Conservation (phyloP, 1,140 invertebrate species). For the Homalodisca vitripennis region DNA sequence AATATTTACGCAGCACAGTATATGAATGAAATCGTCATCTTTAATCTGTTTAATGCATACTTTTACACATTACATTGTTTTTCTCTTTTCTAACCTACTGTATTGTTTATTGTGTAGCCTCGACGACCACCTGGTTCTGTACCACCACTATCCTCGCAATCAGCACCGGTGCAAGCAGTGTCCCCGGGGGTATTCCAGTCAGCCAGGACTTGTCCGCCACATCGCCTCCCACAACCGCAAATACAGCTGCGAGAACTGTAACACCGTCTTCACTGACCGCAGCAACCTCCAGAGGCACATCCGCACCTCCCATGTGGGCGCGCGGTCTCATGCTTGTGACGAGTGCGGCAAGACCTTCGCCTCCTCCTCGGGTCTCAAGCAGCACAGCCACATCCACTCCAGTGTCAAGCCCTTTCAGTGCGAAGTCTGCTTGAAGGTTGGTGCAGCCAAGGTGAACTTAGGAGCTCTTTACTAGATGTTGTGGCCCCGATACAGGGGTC, state of each 20-base stretch:
- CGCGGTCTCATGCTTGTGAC: conserved; percentile 90
- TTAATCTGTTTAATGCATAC: no score
- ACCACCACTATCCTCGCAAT: conserved; percentile 71
- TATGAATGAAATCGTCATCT: no score
- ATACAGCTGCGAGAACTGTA: conserved; percentile 93
- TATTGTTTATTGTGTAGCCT: conserved; percentile 64
- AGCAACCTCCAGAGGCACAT: conserved; percentile 96
- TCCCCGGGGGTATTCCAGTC: conserved; percentile 77
- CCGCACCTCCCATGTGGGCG: conserved; percentile 87
- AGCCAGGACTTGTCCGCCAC: conserved; percentile 79
- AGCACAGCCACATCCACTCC: conserved; percentile 99
- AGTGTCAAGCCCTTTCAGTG: conserved; percentile 98
- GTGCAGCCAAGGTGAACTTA: conserved; percentile 32
- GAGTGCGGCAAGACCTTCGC: conserved; percentile 99
- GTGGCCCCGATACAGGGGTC: neutral
- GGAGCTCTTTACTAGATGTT: neutral
- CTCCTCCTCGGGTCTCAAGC: conserved; percentile 95
- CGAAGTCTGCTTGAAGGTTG: conserved; percentile 82
- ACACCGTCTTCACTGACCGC: conserved; percentile 92
- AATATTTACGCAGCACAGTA: no score
- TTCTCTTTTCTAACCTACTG: no score
- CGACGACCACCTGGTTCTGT: conserved; percentile 74
- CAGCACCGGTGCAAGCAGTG: conserved; percentile 85
- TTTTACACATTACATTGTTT: no score
- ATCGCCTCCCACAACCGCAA: conserved; percentile 69